These are phyloP conservation scores for Cryptus armator DNA, from an alignment of 2,888 invertebrate species.

Conservation along the genomic window DNA sequence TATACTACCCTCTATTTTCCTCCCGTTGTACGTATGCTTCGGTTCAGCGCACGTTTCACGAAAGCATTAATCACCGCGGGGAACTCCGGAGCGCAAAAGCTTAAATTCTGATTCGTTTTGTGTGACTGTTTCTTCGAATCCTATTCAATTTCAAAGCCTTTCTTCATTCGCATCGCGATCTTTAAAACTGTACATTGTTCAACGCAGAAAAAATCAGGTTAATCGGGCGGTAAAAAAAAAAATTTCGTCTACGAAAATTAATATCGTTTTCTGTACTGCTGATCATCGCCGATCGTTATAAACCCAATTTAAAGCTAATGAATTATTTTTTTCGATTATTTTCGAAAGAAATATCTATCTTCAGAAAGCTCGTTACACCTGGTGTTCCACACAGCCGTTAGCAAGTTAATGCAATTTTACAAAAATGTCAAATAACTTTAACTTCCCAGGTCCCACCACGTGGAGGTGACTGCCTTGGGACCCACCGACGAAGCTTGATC, in stretches of 20 bases:
- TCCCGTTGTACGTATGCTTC: constrained; percentile 68
- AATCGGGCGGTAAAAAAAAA: background rate
- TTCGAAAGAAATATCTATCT: too few relatives aligned
- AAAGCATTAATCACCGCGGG: constrained; percentile 82
- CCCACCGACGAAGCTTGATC: background rate
- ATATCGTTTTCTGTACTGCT: too few relatives aligned
- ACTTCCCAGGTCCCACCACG: too few relatives aligned
- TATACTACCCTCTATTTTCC: constrained; percentile 27
- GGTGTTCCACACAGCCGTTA: too few relatives aligned
- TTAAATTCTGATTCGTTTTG: constrained; percentile 60
- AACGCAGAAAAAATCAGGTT: background rate
- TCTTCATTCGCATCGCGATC: background rate
- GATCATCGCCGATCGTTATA: too few relatives aligned
- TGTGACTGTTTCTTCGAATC: constrained; percentile 53
- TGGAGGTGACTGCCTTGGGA: too few relatives aligned
- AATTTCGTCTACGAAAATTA: too few relatives aligned
- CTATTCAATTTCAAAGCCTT: constrained; percentile 34
- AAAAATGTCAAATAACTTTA: too few relatives aligned
- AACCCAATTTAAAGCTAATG: too few relatives aligned
- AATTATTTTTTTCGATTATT: too few relatives aligned
- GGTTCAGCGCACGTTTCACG: constrained; percentile 77
- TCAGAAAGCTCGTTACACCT: too few relatives aligned
- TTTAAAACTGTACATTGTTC: background rate
- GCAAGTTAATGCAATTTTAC: too few relatives aligned
- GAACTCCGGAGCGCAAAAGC: constrained; percentile 66